These are phyloP conservation scores for Heloderma charlesbogerti DNA, from an alignment of 2,113 vertebrate genomes.

Conservation along the genomic window DNA sequence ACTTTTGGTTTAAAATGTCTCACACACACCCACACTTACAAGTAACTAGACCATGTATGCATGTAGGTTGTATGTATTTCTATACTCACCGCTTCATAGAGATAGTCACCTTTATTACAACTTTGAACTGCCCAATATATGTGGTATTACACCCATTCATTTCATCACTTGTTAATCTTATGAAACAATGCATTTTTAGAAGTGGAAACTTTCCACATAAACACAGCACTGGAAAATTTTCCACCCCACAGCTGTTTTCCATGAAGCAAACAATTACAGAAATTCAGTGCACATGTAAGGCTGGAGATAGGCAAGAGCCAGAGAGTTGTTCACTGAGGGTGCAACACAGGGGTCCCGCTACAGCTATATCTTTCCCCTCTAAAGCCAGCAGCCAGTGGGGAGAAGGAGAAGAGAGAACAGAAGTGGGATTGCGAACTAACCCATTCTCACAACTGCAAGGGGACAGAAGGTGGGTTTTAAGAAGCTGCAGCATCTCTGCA, in stretches of 20 bases:
- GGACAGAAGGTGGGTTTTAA: neutral
- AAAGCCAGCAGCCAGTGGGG: neutral
- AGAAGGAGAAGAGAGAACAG: accelerated
- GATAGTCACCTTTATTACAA: neutral
- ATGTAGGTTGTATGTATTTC: neutral
- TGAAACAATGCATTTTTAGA: neutral
- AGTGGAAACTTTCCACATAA: neutral
- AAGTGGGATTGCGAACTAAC: neutral
- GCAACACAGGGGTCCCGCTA: neutral
- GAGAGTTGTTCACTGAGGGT: neutral
- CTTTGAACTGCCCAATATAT: neutral
- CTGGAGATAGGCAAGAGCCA: neutral
- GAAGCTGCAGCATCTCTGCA: neutral
- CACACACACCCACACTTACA: neutral
- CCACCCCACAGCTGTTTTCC: neutral
- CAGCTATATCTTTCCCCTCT: neutral
- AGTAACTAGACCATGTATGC: neutral
- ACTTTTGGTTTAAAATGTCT: neutral
- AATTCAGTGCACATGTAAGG: neutral
- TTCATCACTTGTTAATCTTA: neutral
- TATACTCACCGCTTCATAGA: neutral
- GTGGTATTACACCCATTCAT: neutral
- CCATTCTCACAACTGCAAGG: neutral
- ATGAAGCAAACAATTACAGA: neutral
- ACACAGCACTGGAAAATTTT: neutral